Base-by-base conservation (phyloP, 2,888 invertebrate species). In the Trissonchulus latispiculum region DNA sequence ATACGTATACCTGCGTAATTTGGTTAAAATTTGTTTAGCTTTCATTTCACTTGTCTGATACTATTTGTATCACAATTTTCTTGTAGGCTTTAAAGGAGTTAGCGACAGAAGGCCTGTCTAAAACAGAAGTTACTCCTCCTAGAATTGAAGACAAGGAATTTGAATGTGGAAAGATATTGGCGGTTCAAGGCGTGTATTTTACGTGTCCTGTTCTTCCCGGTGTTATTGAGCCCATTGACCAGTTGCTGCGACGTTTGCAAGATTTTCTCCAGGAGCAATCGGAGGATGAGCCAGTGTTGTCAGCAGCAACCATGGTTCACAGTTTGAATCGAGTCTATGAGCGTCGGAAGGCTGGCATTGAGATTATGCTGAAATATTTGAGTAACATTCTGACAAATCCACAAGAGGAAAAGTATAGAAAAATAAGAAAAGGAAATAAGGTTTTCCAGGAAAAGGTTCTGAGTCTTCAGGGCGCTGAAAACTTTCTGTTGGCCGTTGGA, bases 301-400 rank as follows among this genome's bases (percentile, higher is more conserved):
- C 91, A 0, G 90, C 94, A 23, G 92, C 92, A 82, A 87, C 95
- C 73, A 92, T 95, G 78, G 91, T 95, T 81, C 90, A 92, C 80
- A 93, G 92, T n/a, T 90, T 93, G 81, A 95, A 94, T 83, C 28
- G 32, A 2, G 23, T n/a, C 3, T 23, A 29, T 33, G 73, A 74
- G 2, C 8, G 35, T 29, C 69, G 73, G 28, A 15, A 66, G 35
- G 70, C 88, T 0, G 93, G 95, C 81, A 88, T 94, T 18, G 91
- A 93, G 77, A 93, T 91, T 1, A 83, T 97, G 18, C 88, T 89
- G 79, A 93, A 92, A 83, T 95, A 95, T 85, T 84, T 96, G 78
- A 91, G 93, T 80, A 97, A 97, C 82, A 90, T 97, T 62, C 87
- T 92, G 1, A 88, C 89, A 66, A 88, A 92, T 84, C 94, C 94